Evolutionary conservation across 2,797 vertebrate genomes (phyloP), one percentile per base, ranked within the genome.

Genomic region (Zalophus californianus): DNA sequence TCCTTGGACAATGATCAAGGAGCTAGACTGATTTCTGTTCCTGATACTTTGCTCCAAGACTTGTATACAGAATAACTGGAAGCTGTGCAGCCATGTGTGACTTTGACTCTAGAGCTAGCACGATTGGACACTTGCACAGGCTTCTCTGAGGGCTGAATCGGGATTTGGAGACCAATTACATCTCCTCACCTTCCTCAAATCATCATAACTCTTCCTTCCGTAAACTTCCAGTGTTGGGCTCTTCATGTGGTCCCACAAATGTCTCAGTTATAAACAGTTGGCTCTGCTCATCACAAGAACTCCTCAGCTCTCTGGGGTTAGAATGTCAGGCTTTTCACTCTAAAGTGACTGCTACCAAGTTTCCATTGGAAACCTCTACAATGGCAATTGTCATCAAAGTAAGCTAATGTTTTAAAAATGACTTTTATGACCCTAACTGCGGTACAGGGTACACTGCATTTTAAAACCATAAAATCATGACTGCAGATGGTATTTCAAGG

Each of bases 201-300:
- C 16, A 32, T 41, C 35, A 66, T 48, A 77, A 44, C 29, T 38
- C 56, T 75, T 91, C 18, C 27, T 94, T 35, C 56, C 73, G 35
- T 58, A 96, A 85, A 32, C 27, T 90, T 98, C 94, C 83, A 97
- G 62, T 4, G 1, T 79, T 95, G 89, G 21, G 0, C 72, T 95
- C 77, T 70, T 64, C 86, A 54, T 94, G 12, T 66, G 62, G 78
- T 97, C 12, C 93, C 50, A 20, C 38, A 50, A 92, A 73, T 72
- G 77, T 86, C 9, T 41, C 54, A 90, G 27, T 4, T 0, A 56
- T 54, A 66, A 32, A 72, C 10, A 80, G 20, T 18, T 75, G 23
- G 48, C 70, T 18, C 86, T 38, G 1, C 27, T 91, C 54, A 84
- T 83, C 21, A 64, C 38, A 62, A 90, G 94, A 62, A 12, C 0